A percentile compares a stretch with the other conserved stretches of the same genome.
phyloP scores from a whole-genome alignment of 2,888 invertebrate species.

The Deroplatys truncata region DNA sequence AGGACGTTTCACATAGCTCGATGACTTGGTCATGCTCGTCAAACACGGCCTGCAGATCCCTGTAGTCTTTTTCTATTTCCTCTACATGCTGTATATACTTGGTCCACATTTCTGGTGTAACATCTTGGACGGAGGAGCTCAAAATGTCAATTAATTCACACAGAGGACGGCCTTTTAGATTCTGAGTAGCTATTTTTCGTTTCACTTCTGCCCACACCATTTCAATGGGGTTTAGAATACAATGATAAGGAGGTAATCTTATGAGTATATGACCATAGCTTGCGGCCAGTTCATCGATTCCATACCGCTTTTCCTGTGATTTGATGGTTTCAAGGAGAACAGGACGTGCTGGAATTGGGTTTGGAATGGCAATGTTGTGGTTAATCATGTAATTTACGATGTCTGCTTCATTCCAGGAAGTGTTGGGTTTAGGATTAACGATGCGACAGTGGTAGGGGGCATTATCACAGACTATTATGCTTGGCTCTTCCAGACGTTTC shows the following conservation, averaged over 20 bases:
- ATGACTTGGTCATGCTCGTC: no score
- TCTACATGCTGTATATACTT: neutral
- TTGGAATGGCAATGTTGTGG: neutral
- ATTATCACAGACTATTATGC: neutral
- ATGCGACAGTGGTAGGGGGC: neutral
- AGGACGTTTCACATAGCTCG: no score
- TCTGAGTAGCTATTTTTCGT: neutral
- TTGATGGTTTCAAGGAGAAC: neutral
- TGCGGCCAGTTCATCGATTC: neutral
- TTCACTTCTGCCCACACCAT: neutral
- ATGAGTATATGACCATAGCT: no score
- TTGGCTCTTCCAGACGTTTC: neutral
- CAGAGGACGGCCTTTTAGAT: neutral
- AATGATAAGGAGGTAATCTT: no score
- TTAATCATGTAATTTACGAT: neutral
- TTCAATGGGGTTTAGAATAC: neutral
- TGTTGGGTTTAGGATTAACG: neutral
- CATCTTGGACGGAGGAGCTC: neutral
- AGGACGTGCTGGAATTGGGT: neutral
- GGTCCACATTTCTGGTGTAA: neutral
- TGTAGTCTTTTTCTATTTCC: no score
- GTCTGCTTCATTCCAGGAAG: neutral
- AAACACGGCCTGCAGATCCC: no score
- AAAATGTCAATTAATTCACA: neutral
- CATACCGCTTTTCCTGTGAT: neutral